A percentile compares a stretch with the other conserved stretches of the same genome.
Conservation (phyloP, 1,140 invertebrate genomes). For the Drosophila repleta region DNA sequence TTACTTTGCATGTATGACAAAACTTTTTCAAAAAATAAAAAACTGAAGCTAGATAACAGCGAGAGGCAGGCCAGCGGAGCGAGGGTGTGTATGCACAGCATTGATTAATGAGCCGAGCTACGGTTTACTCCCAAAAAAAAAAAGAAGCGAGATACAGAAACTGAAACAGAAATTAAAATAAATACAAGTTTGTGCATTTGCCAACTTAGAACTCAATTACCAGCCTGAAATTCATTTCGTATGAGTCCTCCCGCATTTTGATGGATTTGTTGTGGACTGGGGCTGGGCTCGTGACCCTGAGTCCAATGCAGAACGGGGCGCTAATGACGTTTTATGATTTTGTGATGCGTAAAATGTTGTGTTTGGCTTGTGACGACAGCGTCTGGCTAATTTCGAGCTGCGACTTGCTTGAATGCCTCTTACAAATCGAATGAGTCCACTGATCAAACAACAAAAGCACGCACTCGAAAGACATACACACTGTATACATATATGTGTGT, state of each 20-base stretch:
- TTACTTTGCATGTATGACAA: slow-evolving; percentile 68
- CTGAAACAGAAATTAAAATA: too few relatives aligned
- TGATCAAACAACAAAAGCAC: slow-evolving; percentile 9
- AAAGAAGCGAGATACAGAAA: too few relatives aligned
- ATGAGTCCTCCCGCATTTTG: slow-evolving; percentile 70
- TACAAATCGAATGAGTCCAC: slow-evolving; percentile 37
- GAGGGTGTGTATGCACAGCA: slow-evolving; percentile 38
- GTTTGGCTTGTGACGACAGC: slow-evolving; percentile 15
- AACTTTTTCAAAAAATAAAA: slow-evolving; percentile 61
- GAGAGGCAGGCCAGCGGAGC: neutral
- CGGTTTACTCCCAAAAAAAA: neutral
- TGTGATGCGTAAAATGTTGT: slow-evolving; percentile 74
- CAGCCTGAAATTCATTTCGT: slow-evolving; percentile 47
- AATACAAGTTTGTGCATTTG: slow-evolving; percentile 43
- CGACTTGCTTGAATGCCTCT: slow-evolving; percentile 68
- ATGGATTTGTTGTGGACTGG: slow-evolving; percentile 55
- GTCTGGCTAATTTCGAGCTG: slow-evolving; percentile 42
- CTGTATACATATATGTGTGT: too few relatives aligned
- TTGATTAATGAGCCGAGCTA: slow-evolving; percentile 63
- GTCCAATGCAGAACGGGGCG: slow-evolving; percentile 24
- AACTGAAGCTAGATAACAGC: neutral
- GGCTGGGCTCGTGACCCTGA: slow-evolving; percentile 40
- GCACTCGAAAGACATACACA: too few relatives aligned
- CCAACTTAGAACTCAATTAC: slow-evolving; percentile 78
- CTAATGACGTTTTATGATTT: slow-evolving; percentile 76